Conservation (phyloP, 2,797 vertebrate genomes). For the Champsocephalus esox region DNA sequence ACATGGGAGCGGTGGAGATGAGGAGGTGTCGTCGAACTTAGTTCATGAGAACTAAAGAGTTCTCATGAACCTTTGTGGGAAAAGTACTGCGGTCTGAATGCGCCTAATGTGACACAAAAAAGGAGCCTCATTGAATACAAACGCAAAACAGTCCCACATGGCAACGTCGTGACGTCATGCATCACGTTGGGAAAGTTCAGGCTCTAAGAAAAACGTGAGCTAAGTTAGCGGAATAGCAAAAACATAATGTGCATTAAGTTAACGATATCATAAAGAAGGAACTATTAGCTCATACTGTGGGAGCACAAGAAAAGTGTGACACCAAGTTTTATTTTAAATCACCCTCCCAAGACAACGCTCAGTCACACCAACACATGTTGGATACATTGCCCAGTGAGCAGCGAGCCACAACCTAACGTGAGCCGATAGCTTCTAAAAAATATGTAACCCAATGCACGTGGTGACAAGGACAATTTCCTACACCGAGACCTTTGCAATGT, state of each 20-base stretch:
- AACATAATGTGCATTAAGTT: accelerated
- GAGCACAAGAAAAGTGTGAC: not conserved
- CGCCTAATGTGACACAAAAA: not conserved
- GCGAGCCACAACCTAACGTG: not conserved
- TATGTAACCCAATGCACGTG: not conserved
- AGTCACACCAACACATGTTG: too few species aligned
- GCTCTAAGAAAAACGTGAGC: conserved; percentile 16
- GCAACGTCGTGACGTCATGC: conserved; percentile 15
- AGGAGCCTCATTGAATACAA: not conserved
- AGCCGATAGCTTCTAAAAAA: conserved; percentile 16
- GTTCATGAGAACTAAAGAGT: too few species aligned
- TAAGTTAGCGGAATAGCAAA: not conserved
- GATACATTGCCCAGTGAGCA: conserved; percentile 16
- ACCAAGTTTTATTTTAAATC: not conserved
- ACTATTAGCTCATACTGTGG: not conserved
- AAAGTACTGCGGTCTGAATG: too few species aligned
- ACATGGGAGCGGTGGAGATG: too few species aligned
- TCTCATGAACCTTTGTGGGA: too few species aligned
- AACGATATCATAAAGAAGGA: not conserved
- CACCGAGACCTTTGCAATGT: not conserved
- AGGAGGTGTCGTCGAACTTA: too few species aligned
- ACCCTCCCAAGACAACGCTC: too few species aligned
- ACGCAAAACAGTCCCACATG: conserved; percentile 29
- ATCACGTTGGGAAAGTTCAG: not conserved
- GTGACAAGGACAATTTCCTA: not conserved